Base-by-base conservation (phyloP, 2,888 invertebrate genomes). In the Drosophila hamatofila region DNA sequence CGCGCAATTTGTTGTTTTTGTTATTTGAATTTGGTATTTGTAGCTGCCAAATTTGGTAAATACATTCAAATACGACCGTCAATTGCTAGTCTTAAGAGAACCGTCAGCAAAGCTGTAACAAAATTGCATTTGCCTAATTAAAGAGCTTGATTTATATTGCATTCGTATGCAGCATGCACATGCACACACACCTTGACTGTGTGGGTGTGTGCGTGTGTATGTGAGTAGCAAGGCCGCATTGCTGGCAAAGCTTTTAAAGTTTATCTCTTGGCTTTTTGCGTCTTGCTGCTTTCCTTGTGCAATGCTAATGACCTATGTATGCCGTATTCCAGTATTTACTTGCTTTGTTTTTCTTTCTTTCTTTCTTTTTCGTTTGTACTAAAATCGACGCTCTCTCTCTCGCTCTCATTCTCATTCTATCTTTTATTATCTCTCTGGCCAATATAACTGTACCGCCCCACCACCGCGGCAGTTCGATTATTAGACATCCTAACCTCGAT, bases 401-500 rank as follows among this genome's bases (percentile, higher is more conserved):
- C n/a, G n/a, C 35, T 21, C 35, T 21, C 55, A 27, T 18, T 48
- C 48, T 56, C 16, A n/a, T n/a, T 44, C 56, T 54, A 27, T 16
- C 51, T 57, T 11, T 30, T 27, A 48, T 54, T 35, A 39, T 27
- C 51, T 64, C 56, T 37, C 37, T 54, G 42, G 59, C 62, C 66
- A 59, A 70, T 62, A 85, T 62, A 86, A 83, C 84, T 84, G 89
- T 84, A 84, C 83, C 56, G 21, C 30, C 14, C 33, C 25, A 8
- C 39, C 62, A 9, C 18, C 37, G 2, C n/a, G 37, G 25, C 16
- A 57, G 48, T 37, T 65, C 33, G 55, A 58, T 54, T 62, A 67
- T 48, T 65, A 60, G 66, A 57, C 71, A 66, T 62, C 72, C 83
- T 88, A 86, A 86, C 88, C 86, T 82, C 81, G 71, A 80, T 88